These are phyloP conservation scores for Volucella zonaria DNA, from an alignment of 2,888 invertebrate genomes.

Conservation along the genomic window DNA sequence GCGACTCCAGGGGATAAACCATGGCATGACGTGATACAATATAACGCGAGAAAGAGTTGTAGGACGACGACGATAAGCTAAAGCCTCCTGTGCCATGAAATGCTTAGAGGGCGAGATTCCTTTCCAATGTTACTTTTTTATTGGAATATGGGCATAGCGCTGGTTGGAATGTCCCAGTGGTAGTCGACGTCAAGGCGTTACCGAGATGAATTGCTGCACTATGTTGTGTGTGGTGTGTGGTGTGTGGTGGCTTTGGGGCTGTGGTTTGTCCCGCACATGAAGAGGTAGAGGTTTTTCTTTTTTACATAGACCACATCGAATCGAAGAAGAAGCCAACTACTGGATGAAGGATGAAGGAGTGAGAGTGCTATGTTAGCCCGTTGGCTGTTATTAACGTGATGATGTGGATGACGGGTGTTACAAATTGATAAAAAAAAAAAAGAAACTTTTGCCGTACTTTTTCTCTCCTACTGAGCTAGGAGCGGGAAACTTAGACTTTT, in stretches of 20 bases:
- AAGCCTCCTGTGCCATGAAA: slow-evolving; percentile 58
- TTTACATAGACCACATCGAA: slow-evolving; percentile 66
- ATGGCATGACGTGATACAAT: slow-evolving; percentile 55
- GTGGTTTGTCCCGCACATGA: slow-evolving; percentile 31
- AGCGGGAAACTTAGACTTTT: too few relatives aligned
- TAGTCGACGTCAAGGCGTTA: slow-evolving; percentile 70
- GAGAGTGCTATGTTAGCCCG: slow-evolving; percentile 65
- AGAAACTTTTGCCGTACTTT: not conserved
- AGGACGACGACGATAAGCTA: slow-evolving; percentile 47
- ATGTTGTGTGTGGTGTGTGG: not conserved
- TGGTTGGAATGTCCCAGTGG: slow-evolving; percentile 47
- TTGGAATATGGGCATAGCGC: not conserved
- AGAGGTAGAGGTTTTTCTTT: slow-evolving; percentile 60
- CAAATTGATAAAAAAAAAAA: slow-evolving; percentile 59
- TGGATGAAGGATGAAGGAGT: slow-evolving; percentile 65
- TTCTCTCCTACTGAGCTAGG: too few relatives aligned
- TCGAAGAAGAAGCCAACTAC: slow-evolving; percentile 70
- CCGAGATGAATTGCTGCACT: slow-evolving; percentile 67
- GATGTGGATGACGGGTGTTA: slow-evolving; percentile 71
- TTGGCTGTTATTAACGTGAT: slow-evolving; percentile 68
- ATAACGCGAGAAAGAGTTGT: slow-evolving; percentile 64
- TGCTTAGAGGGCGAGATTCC: slow-evolving; percentile 69
- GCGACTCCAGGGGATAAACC: slow-evolving; percentile 55
- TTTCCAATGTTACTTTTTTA: slow-evolving; percentile 52
- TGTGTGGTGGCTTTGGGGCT: not conserved